phyloP scores from a whole-genome alignment of 1,140 invertebrate species.

The Lysiphlebus fabarum region DNA sequence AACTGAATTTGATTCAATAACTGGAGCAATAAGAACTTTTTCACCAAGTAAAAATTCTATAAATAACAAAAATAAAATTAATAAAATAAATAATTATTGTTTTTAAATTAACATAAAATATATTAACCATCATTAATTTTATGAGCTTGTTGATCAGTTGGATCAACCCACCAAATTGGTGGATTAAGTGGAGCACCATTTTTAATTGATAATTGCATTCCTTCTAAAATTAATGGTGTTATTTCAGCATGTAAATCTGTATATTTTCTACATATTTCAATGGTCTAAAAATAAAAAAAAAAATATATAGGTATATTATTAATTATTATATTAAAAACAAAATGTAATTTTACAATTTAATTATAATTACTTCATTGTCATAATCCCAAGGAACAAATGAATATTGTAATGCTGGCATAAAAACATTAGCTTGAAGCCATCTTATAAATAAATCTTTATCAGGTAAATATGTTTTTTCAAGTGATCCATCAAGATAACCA shows the following conservation, averaged over 20 bases:
- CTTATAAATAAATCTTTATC: slow-evolving; percentile 81
- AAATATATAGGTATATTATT: slow-evolving; percentile 9
- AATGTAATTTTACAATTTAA: slow-evolving; percentile 10
- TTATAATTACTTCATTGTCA: slow-evolving; percentile 60
- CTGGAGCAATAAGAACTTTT: slow-evolving; percentile 80
- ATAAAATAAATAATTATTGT: slow-evolving; percentile 6
- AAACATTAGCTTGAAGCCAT: slow-evolving; percentile 84
- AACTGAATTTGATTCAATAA: slow-evolving; percentile 65
- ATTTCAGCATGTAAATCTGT: slow-evolving; percentile 69
- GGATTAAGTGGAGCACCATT: slow-evolving; percentile 74
- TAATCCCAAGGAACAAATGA: slow-evolving; percentile 86
- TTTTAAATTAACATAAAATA: slow-evolving; percentile 9
- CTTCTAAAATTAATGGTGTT: slow-evolving; percentile 61
- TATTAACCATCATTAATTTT: slow-evolving; percentile 59
- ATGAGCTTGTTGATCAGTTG: slow-evolving; percentile 63
- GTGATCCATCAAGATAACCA: slow-evolving; percentile 62
- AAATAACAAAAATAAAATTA: slow-evolving; percentile 34
- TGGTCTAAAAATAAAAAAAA: slow-evolving; percentile 50
- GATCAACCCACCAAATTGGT: slow-evolving; percentile 91
- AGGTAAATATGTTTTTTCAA: slow-evolving; percentile 49
- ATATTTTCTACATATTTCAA: slow-evolving; percentile 65
- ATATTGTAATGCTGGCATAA: slow-evolving; percentile 85
- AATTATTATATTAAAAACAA: too few relatives aligned
- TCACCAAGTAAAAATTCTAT: slow-evolving; percentile 82
- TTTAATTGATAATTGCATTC: slow-evolving; percentile 60